Evolutionary conservation across 2,888 invertebrate genomes (phyloP).

Genomic region (Coremacera marginata): DNA sequence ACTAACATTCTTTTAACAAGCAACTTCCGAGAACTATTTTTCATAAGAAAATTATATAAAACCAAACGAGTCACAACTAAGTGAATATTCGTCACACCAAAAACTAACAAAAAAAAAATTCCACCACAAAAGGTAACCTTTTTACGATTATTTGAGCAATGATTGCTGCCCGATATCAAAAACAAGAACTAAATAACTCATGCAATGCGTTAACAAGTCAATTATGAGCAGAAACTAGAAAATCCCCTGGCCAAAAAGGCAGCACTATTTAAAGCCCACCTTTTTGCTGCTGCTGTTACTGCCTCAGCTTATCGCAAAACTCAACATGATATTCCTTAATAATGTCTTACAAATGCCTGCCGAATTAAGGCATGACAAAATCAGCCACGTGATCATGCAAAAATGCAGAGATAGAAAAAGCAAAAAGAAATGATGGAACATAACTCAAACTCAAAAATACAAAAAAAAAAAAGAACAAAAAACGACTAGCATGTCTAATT

Average conservation of each 20-base stretch:
- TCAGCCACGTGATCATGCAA: conserved; percentile 18
- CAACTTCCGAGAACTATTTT: conserved; percentile 24
- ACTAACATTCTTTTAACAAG: neutral
- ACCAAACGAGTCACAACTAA: neutral
- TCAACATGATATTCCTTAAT: conserved; percentile 8
- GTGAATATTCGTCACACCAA: conserved; percentile 34
- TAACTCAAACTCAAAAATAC: neutral
- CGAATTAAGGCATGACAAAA: conserved; percentile 37
- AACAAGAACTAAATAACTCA: neutral
- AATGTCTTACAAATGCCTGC: conserved; percentile 21
- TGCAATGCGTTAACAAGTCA: conserved; percentile 38
- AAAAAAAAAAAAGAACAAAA: neutral
- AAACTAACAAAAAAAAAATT: neutral
- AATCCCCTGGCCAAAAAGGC: neutral
- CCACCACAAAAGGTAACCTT: conserved; percentile 25
- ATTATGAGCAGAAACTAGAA: conserved; percentile 30
- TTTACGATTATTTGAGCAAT: conserved; percentile 34
- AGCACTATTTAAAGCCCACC: conserved; percentile 10
- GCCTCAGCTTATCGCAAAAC: conserved; percentile 2
- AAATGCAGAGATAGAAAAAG: neutral
- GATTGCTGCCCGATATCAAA: conserved; percentile 26
- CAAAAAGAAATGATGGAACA: conserved; percentile 22
- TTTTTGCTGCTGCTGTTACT: conserved; percentile 1
- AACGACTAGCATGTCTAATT: conserved; percentile 55
- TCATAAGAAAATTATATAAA: conserved; percentile 17